phyloP scores from a whole-genome alignment of 2,888 invertebrate genomes.

The Parnassius apollo region DNA sequence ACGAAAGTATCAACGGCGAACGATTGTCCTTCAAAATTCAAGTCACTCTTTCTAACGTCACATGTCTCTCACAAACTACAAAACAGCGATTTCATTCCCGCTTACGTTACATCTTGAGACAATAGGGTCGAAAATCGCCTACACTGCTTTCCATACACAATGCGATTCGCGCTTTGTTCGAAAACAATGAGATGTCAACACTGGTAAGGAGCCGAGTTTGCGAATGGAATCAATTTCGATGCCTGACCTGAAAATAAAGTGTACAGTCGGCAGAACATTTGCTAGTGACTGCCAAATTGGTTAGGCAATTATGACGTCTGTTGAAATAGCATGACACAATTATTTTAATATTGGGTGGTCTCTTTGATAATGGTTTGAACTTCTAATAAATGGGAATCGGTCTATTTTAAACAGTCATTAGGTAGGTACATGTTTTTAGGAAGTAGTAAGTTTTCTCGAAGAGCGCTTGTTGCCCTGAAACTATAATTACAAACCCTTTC shows the following conservation, averaged over 20 bases:
- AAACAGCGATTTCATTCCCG: slow-evolving; percentile 8
- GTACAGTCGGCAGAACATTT: neutral
- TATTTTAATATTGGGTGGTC: neutral
- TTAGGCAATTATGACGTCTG: neutral
- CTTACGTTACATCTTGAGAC: slow-evolving; percentile 5
- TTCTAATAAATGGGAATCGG: no score
- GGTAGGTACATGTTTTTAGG: no score
- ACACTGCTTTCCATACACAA: slow-evolving; percentile 16
- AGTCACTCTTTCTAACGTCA: slow-evolving; percentile 8
- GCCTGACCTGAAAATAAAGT: slow-evolving; percentile 19
- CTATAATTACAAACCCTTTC: no score
- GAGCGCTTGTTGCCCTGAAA: no score
- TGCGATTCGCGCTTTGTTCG: slow-evolving; percentile 44
- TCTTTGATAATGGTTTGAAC: no score
- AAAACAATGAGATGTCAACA: slow-evolving; percentile 50
- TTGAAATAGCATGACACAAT: neutral
- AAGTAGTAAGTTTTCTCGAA: no score
- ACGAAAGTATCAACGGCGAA: neutral
- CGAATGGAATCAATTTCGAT: slow-evolving; percentile 35
- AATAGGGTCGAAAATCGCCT: slow-evolving; percentile 17
- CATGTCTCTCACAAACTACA: slow-evolving; percentile 15
- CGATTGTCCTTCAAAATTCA: slow-evolving; percentile 11
- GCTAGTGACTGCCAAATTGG: neutral
- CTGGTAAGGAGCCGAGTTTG: slow-evolving; percentile 43
- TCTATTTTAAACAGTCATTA: no score